Conservation (phyloP, 2,888 invertebrate species). For the Eilema griseolum region DNA sequence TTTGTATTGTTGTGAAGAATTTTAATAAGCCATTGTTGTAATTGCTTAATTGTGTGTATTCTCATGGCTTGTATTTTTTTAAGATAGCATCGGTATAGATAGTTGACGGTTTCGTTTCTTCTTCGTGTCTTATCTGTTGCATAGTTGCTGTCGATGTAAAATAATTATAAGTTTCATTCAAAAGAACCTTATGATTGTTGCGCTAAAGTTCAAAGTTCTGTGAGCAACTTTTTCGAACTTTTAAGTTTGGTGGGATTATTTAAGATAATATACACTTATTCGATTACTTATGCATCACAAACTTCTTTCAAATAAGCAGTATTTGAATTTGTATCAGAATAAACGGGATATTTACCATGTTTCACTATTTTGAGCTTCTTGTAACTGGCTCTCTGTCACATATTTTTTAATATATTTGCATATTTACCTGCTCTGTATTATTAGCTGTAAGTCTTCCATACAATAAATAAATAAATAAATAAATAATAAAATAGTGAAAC, state of each 20-base stretch:
- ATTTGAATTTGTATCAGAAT: too few species aligned
- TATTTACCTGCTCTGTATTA: too few species aligned
- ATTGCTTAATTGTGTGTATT: constrained; percentile 59
- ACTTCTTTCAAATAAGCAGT: neutral
- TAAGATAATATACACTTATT: neutral
- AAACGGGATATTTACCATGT: too few species aligned
- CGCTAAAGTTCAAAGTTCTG: neutral
- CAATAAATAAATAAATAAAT: too few species aligned
- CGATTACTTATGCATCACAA: neutral
- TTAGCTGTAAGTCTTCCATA: too few species aligned
- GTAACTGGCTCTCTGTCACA: too few species aligned
- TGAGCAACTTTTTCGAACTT: neutral
- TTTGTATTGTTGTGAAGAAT: constrained; percentile 10
- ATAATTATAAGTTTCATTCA: neutral
- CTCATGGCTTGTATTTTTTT: constrained; percentile 55
- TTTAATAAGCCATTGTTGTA: constrained; percentile 53
- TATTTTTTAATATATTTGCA: too few species aligned
- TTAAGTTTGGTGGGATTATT: neutral
- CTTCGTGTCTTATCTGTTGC: constrained; percentile 1
- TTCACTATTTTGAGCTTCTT: too few species aligned
- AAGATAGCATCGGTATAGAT: constrained; percentile 49
- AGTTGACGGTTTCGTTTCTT: constrained; percentile 16
- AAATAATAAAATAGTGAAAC: too few species aligned
- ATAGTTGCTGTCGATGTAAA: neutral
- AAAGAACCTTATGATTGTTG: neutral